phyloP scores from a whole-genome alignment of 1,140 invertebrate genomes.

The Neuroterus valhalla region DNA sequence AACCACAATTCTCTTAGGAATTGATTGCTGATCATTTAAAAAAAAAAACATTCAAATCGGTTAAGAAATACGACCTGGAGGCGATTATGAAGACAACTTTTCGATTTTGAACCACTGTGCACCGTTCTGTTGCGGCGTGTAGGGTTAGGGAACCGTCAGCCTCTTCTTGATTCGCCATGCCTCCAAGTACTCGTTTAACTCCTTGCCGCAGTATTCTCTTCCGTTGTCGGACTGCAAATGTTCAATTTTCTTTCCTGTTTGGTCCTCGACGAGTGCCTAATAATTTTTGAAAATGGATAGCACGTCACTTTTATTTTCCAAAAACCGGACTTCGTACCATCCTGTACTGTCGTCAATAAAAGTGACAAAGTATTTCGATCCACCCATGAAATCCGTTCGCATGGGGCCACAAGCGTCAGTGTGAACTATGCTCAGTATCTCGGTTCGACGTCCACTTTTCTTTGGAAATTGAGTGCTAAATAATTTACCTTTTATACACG shows the following conservation, averaged over 20 bases:
- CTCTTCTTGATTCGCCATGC: slow-evolving; percentile 32
- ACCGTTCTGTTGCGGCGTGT: slow-evolving; percentile 42
- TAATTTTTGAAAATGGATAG: slow-evolving; percentile 19
- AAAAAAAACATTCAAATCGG: too few relatives aligned
- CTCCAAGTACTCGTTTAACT: slow-evolving; percentile 50
- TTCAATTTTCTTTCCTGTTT: slow-evolving; percentile 54
- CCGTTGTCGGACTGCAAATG: slow-evolving; percentile 59
- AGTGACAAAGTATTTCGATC: slow-evolving; percentile 34
- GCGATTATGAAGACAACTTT: slow-evolving; percentile 51
- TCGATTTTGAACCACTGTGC: too few relatives aligned
- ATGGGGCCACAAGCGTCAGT: slow-evolving; percentile 34
- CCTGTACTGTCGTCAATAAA: slow-evolving; percentile 26
- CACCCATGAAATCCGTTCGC: not conserved
- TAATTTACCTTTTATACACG: not conserved
- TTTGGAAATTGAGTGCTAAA: not conserved
- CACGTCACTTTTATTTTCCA: slow-evolving; percentile 28
- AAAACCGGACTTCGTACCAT: slow-evolving; percentile 30
- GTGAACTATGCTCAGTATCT: slow-evolving; percentile 23
- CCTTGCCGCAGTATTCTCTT: slow-evolving; percentile 58
- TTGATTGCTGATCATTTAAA: too few relatives aligned
- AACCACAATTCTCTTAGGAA: too few relatives aligned
- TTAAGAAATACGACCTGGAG: too few relatives aligned
- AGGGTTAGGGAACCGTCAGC: slow-evolving; percentile 36
- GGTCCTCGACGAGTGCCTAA: slow-evolving; percentile 46
- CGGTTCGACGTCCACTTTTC: not conserved